Percentiles rank a stretch among this genome's conserved stretches.
Evolutionary conservation across 35 echinoderm and acorn worm species (phyloP).

Genomic region (Lytechinus variegatus): DNA sequence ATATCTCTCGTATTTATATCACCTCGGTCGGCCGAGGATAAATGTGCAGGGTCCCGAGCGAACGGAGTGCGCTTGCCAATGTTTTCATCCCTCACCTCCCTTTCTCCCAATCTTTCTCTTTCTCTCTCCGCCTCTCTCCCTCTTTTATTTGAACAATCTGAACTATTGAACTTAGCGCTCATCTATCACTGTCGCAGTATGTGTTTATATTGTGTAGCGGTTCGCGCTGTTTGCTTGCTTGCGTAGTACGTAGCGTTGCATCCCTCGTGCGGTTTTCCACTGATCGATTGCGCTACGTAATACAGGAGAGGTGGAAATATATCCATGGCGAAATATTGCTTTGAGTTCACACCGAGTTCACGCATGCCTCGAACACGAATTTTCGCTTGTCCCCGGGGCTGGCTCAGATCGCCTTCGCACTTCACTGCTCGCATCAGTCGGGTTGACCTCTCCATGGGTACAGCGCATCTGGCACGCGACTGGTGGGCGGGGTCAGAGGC

Average conservation of each 20-base stretch:
- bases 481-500: constrained; percentile 17
- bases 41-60: constrained; percentile 33
- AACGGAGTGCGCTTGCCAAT: constrained; percentile 7
- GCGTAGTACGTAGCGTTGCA: constrained; percentile 31
- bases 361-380: constrained; percentile 16
- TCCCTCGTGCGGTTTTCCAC: constrained; percentile 4
- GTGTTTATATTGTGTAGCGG: constrained; percentile 42
- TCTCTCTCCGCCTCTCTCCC: neutral
- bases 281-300: constrained; percentile 32
- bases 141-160: constrained; percentile 45
- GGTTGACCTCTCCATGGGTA: constrained; percentile 25
- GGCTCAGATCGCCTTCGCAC: constrained; percentile 30
- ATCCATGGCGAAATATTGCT: constrained; percentile 31
- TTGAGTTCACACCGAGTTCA: constrained; percentile 28
- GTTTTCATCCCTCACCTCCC: neutral
- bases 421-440: neutral
- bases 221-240: constrained; percentile 43
- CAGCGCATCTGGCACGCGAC: constrained; percentile 25
- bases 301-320: neutral
- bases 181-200: constrained; percentile 49
- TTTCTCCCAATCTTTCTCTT: constrained; percentile 9
- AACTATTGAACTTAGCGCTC: constrained; percentile 39
- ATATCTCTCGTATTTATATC: constrained; percentile 41
- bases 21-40: constrained; percentile 16
- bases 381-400: constrained; percentile 36